Conservation (phyloP, 1,140 invertebrate species). For the Cepaea nemoralis region DNA sequence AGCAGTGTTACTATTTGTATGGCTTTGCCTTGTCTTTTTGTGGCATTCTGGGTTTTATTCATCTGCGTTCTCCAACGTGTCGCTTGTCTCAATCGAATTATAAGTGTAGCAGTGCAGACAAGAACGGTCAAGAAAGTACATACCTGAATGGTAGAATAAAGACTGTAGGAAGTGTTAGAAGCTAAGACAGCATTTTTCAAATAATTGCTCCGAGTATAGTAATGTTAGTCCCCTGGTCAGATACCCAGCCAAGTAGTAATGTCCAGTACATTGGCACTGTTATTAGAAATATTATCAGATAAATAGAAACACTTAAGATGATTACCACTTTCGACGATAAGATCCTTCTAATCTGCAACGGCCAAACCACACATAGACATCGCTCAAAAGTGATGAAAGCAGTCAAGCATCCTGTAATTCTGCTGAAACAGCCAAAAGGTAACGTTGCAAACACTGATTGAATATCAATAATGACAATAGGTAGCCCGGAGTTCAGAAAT, state of each 20-base stretch:
- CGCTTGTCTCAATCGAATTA: neutral
- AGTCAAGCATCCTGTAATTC: slow-evolving; percentile 1
- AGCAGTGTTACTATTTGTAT: neutral
- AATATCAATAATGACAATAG: neutral
- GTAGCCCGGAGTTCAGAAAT: neutral
- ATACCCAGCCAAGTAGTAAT: neutral
- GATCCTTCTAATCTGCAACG: neutral
- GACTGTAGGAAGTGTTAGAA: too few species aligned
- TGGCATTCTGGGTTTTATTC: neutral
- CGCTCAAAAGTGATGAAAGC: slow-evolving; percentile 1
- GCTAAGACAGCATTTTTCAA: too few species aligned
- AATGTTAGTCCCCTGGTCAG: neutral
- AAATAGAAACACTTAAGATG: neutral
- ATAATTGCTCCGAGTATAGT: neutral
- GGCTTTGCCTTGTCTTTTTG: neutral
- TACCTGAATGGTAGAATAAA: neutral
- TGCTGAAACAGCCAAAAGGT: neutral
- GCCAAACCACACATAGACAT: neutral
- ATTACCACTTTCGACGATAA: neutral
- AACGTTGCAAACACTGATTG: neutral
- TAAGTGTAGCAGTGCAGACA: neutral
- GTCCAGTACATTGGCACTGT: neutral
- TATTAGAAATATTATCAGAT: neutral
- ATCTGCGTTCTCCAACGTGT: neutral
- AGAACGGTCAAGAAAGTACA: neutral